Base-by-base conservation (phyloP, 2,888 invertebrate species). In the Andrena dorsata region DNA sequence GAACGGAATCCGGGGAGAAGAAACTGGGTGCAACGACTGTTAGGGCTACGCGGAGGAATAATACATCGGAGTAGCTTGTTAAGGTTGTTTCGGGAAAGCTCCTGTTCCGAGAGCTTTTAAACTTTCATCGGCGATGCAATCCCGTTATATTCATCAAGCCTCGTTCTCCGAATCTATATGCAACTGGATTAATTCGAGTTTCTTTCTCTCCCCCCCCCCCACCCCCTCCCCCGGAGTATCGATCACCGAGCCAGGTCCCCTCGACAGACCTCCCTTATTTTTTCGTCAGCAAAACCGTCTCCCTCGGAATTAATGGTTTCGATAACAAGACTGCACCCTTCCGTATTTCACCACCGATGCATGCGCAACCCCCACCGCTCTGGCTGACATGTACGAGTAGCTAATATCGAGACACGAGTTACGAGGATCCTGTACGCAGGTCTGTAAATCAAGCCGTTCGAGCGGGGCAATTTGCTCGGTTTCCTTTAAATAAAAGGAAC, bases 321-420 rank as follows among this genome's bases (percentile, higher is more conserved):
- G 64, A 56, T 56, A 56, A 70, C 28, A 64, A 69, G 63, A 64
- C 58, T 60, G 64, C 49, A 64, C 49, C 70, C 58, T 65, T 65
- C 30, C 68, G 69, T 76, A 68, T 63, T 79, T 76, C 23, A 63
- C 64, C 56, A 35, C 20, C 49, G 79, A 79, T 56, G 47, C 79
- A 56, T 16, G 69, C 4, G 60, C 60, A 23, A 20, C 10, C 64
- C 64, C 47, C 20, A 23, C 53, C 20, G 6, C 13, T 20, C 20
- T n/a, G 32, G 51, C 26, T 10, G 20, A 0, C 13, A 4, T 63
- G 26, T 16, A 26, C 32, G 41, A 3, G 63, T 56, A 41, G 41
- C 41, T 41, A 72, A 63, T 61, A 72, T 80, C 80, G 78, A 80
- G 56, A 56, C 72, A 73, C 47, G 61, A 80, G 80, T 80, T 80